A percentile compares a stretch with the other conserved stretches of the same genome.
Evolutionary conservation across 2,797 vertebrate species (phyloP).

Genomic region (Phylloscopus collybita): DNA sequence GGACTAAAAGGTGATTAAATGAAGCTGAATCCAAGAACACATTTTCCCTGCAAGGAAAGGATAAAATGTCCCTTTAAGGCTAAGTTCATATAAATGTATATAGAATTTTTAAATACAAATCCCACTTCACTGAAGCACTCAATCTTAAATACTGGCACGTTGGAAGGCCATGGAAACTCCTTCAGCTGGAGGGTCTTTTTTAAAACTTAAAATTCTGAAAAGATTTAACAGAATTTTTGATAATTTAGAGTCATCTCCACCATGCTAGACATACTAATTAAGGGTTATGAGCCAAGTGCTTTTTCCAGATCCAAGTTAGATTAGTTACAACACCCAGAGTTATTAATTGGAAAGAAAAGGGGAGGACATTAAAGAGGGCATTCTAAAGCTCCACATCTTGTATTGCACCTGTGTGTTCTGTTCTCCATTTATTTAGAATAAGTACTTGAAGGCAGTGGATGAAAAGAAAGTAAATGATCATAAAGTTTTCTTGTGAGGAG

Average conservation of each 20-base stretch:
- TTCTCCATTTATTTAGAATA: constrained; percentile 8
- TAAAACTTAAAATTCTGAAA: neutral
- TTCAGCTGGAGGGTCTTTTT: neutral
- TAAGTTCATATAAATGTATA: neutral
- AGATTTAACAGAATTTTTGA: constrained; percentile 17
- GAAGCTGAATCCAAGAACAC: neutral
- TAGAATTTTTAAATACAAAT: constrained; percentile 14
- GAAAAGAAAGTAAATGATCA: constrained; percentile 12
- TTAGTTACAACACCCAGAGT: constrained; percentile 23
- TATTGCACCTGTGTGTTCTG: neutral
- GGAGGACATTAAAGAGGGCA: neutral
- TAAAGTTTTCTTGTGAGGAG: neutral
- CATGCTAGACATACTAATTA: neutral
- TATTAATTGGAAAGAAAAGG: constrained; percentile 44
- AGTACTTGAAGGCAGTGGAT: neutral
- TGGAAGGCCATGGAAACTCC: constrained; percentile 3
- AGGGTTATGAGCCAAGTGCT: constrained; percentile 3
- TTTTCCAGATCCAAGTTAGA: constrained; percentile 16
- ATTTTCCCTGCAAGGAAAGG: neutral
- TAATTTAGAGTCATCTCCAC: constrained; percentile 46
- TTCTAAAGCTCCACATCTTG: neutral
- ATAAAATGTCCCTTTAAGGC: neutral
- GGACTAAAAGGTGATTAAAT: constrained; percentile 24
- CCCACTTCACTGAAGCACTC: constrained; percentile 9
- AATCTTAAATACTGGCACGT: constrained; percentile 19